These are phyloP conservation scores for Pipra filicauda DNA, from an alignment of 2,113 vertebrate species.

Conservation along the genomic window DNA sequence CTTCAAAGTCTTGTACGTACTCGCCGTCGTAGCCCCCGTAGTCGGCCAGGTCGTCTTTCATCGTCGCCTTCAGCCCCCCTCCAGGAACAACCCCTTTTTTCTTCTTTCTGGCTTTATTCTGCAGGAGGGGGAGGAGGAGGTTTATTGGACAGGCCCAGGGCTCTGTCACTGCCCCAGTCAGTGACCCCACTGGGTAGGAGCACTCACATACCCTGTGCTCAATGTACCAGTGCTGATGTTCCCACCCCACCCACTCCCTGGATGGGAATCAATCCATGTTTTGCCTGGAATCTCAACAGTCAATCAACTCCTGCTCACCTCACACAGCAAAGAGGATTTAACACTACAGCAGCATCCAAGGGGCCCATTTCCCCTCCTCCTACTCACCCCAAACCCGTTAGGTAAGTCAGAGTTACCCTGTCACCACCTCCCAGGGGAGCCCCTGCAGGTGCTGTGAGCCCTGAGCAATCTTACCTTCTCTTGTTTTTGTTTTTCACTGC, in stretches of 20 bases:
- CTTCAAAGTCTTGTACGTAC: slow-evolving; percentile 93
- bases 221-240: background rate
- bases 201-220: background rate
- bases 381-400: background rate
- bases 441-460: background rate
- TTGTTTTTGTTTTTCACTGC: slow-evolving; percentile 98
- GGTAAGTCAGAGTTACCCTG: background rate
- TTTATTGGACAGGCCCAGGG: background rate
- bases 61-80: slow-evolving; percentile 92
- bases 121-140: background rate
- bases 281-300: background rate
- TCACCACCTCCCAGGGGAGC: background rate
- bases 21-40: slow-evolving; percentile 89
- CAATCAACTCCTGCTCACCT: background rate
- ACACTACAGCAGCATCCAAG: background rate
- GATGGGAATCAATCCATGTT: background rate
- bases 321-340: background rate
- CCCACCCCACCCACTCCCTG: background rate
- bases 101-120: slow-evolving; percentile 98
- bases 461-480: slow-evolving; percentile 86
- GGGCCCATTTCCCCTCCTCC: background rate
- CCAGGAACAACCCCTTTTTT: slow-evolving; percentile 90
- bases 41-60: slow-evolving; percentile 91
- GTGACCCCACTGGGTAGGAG: background rate
- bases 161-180: background rate